Base-by-base conservation (phyloP, 2,797 vertebrate genomes). In the Pipistrellus nathusii region DNA sequence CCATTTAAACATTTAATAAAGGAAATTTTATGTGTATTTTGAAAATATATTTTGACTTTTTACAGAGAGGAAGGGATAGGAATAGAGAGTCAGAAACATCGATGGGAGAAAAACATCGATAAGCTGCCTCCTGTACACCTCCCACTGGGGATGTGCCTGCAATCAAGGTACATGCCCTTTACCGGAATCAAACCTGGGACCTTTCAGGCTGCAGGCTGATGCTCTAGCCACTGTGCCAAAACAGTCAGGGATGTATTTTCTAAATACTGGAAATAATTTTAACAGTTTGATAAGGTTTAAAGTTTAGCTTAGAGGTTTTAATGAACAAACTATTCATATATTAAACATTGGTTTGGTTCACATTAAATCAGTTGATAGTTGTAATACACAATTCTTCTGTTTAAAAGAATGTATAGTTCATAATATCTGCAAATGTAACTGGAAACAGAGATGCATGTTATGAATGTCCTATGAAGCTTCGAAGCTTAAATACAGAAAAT, bases 361-460 rank as follows among this genome's bases (percentile, higher is more conserved):
- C 87, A 94, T 91, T 80, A 85, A 76, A 83, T 81, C 27, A 90
- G 64, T 64, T 96, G 48, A 62, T 78, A 93, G 8, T 55, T 64
- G 44, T 48, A 93, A 82, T 69, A 75, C 10, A 93, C 44, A 91
- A 91, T 81, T 84, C 25, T 35, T 82, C 55, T 57, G 57, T 72
- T 85, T 95, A 85, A 86, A 95, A 94, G 27, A 27, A 75, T 41
- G 38, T 23, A 27, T 53, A 69, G 15, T 76, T 69, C 30, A 73
- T 14, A 30, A 51, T 71, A 95, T 72, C 23, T 95, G 8, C 73
- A 90, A 93, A 90, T 88, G 17, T 62, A 84, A 92, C 78, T 96
- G 46, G 55, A 86, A 95, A 68, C 17, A 93, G 73, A 93, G 38
- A 93, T 35, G 46, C 18, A 51, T 9, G 57, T 90, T 88, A 57